phyloP scores from a whole-genome alignment of 2,113 vertebrate genomes.

The Lepidothrix coronata region DNA sequence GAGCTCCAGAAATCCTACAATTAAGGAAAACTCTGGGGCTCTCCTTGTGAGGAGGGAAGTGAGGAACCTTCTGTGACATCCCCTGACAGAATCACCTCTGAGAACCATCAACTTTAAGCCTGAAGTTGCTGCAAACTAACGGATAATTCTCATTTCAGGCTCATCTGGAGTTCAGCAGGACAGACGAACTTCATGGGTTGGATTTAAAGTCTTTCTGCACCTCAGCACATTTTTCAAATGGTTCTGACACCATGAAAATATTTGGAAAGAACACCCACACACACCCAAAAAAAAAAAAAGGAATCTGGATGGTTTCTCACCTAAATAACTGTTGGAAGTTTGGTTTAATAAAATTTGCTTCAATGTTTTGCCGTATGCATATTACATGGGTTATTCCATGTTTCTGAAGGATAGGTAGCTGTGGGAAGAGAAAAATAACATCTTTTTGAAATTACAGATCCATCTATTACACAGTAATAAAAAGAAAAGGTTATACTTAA shows the following conservation, averaged over 20 bases:
- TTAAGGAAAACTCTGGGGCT: background rate
- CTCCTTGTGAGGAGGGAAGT: accelerated
- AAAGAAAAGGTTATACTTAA: background rate
- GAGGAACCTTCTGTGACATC: background rate
- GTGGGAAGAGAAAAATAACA: background rate
- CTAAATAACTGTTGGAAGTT: slow-evolving; percentile 97
- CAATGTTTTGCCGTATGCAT: slow-evolving; percentile 98
- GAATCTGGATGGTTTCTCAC: slow-evolving; percentile 71
- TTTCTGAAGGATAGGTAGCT: slow-evolving; percentile 93
- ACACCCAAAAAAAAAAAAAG: background rate
- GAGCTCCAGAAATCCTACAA: background rate
- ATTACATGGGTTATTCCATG: slow-evolving; percentile 95
- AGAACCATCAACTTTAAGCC: background rate
- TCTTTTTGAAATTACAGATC: background rate
- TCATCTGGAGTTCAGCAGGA: background rate
- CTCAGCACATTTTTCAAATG: background rate
- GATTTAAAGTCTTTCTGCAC: background rate
- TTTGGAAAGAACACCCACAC: background rate
- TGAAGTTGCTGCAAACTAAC: background rate
- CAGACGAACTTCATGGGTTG: background rate
- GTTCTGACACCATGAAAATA: background rate
- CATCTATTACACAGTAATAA: background rate
- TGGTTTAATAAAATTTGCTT: slow-evolving; percentile 99
- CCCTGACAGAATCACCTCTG: background rate
- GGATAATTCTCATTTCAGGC: background rate